Base-by-base conservation (phyloP, 2,888 invertebrate genomes). In the Hydraecia micacea region DNA sequence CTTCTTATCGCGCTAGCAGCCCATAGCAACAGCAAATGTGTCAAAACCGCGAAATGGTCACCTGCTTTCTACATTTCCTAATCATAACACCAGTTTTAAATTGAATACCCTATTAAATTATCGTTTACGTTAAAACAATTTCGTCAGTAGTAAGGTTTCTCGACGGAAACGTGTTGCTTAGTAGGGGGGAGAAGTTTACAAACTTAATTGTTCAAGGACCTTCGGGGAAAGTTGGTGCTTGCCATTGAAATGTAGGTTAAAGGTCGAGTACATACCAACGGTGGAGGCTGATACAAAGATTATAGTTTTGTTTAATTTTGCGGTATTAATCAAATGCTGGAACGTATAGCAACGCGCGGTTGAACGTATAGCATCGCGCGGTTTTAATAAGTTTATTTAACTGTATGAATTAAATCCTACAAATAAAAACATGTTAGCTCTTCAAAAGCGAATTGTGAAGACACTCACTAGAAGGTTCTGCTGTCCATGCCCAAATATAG, bases 181-280 rank as follows among this genome's bases (percentile, higher is more conserved):
- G 83, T 69, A 69, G 42, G 49, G 21, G 63, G 49, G 68, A 1
- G 32, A 83, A 80, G 69, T 80, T 83, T 83, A 60, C 79, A 28
- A 80, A 80, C 69, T 83, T 84, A 84, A 85, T 85, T 82, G 82
- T 81, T 82, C 81, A 81, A 82, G 82, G 82, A 81, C 81, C 62
- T 71, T 75, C 36, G 60, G 25, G n/a, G 81, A 85, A 82, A 85
- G 81, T 82, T 85, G 46, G 62, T 25, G 58, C 9, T 63, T 75
- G 75, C 81, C 75, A 85, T 75, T 85, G 85, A 84, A 81, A 81
- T 81, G 73, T 84, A 68, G 80, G 85, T 73, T 73, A 80, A 84
- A 81, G 81, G 85, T 81, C 85, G 67, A 42, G 36, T 25, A 15
- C 39, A 76, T 49, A n/a, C 78, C 52, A 46, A 63, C 65, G 36